These are phyloP conservation scores for Oncorhynchus clarkii DNA, from an alignment of 2,113 vertebrate species.

Conservation along the genomic window DNA sequence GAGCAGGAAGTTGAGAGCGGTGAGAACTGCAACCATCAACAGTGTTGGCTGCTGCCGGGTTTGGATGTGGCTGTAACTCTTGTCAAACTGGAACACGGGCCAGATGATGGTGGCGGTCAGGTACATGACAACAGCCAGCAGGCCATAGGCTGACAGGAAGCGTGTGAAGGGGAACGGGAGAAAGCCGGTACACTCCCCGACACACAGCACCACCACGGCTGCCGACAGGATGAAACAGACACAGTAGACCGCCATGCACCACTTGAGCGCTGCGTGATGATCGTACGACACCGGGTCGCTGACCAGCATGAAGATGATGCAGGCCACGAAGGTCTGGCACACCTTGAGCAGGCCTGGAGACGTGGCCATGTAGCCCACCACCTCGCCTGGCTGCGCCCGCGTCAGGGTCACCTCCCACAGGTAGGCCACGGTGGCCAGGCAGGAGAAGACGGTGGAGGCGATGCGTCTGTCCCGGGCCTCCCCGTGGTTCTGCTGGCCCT, in stretches of 20 bases:
- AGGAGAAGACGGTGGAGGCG: conserved; percentile 70
- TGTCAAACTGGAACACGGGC: conserved; percentile 74
- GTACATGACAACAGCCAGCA: conserved; percentile 71
- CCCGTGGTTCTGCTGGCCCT: background rate
- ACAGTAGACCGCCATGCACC: conserved; percentile 77
- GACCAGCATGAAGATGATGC: conserved; percentile 77
- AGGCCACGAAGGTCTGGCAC: conserved; percentile 77
- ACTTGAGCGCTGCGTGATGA: conserved; percentile 53
- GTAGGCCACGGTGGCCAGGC: conserved; percentile 70
- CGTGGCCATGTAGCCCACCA: conserved; percentile 78
- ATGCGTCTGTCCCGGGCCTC: conserved; percentile 60
- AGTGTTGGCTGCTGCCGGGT: fast-evolving
- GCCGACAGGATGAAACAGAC: conserved; percentile 77
- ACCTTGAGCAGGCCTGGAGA: conserved; percentile 77
- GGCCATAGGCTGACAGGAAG: conserved; percentile 71
- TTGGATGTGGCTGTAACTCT: conserved; percentile 45
- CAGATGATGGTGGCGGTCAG: conserved; percentile 73
- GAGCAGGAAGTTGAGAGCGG: conserved; percentile 80
- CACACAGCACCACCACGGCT: conserved; percentile 68
- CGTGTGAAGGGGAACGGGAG: conserved; percentile 71
- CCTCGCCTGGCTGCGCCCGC: conserved; percentile 71
- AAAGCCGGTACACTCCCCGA: conserved; percentile 72
- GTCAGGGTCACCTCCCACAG: conserved; percentile 71
- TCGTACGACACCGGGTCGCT: conserved; percentile 47
- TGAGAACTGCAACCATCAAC: conserved; percentile 72